phyloP scores from a whole-genome alignment of 2,113 vertebrate species.

The Bostrychus sinensis region DNA sequence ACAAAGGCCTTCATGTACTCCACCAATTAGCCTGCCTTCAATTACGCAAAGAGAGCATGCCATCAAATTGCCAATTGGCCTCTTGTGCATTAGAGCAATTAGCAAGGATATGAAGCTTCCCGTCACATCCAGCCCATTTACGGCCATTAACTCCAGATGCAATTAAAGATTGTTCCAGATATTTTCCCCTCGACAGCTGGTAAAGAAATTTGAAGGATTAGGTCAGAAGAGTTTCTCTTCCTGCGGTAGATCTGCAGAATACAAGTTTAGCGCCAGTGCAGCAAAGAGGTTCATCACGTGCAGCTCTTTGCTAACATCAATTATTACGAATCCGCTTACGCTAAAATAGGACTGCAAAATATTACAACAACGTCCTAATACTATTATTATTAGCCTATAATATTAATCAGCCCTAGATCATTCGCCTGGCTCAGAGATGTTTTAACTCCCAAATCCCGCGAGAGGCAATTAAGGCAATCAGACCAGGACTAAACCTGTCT shows the following conservation, averaged over 20 bases:
- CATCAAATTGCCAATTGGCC: slow-evolving; percentile 71
- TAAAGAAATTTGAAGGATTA: slow-evolving; percentile 24
- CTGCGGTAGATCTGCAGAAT: slow-evolving; percentile 3
- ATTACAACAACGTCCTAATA: no score
- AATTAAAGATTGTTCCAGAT: slow-evolving; percentile 70
- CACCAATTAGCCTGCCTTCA: slow-evolving; percentile 65
- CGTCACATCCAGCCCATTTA: slow-evolving; percentile 67
- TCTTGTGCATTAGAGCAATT: slow-evolving; percentile 73
- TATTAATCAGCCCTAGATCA: no score
- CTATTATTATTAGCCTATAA: no score
- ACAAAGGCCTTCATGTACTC: slow-evolving; percentile 46
- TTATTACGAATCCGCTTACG: slow-evolving; percentile 19
- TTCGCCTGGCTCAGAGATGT: no score
- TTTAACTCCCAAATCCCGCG: no score
- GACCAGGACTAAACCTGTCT: no score
- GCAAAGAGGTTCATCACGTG: neutral
- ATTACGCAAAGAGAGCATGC: slow-evolving; percentile 53
- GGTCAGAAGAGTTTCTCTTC: slow-evolving; percentile 12
- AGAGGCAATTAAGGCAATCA: no score
- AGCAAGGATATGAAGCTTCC: slow-evolving; percentile 69
- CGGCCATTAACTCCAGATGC: slow-evolving; percentile 66
- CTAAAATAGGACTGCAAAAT: no score
- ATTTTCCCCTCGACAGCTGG: slow-evolving; percentile 20
- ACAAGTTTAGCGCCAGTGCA: slow-evolving; percentile 5
- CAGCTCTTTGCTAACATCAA: slow-evolving; percentile 2